Evolutionary conservation across 1,140 invertebrate genomes (phyloP), one percentile per base, ranked within the genome.

Genomic region (Papilio xuthus): DNA sequence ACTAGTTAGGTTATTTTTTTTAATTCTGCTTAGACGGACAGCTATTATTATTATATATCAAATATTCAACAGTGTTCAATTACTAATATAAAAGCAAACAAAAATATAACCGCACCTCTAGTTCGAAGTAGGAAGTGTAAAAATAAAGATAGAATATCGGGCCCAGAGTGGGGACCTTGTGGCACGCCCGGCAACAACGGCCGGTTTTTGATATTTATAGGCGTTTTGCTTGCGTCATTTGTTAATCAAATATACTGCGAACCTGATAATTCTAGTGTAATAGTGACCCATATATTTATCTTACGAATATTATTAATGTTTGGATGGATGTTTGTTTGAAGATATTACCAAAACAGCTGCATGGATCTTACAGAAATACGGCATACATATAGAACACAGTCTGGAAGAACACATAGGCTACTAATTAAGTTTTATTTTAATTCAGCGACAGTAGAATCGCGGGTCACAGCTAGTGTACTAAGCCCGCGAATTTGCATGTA

Each of bases 111-210:
- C 20, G 20, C 42, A 15, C 71, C 20, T 42, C 41, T 73, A 42
- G 9, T 37, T n/a, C n/a, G 42, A 47, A 73, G 71, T 73, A 73
- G 71, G 71, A 73, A 73, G 71, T 73, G 23, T 42, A 73, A 73
- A 73, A 73, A 73, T 73, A 73, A 73, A 69, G 67, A 69, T 69
- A 69, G 13, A 42, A n/a, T 28, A 73, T 47, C 71, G 41, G 42
- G 4, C 41, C 37, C 41, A 41, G 37, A 10, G 20, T 12, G 10
- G 41, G n/a, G 18, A 73, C 71, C 71, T 73, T 73, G 71, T 28
- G 71, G 20, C 20, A 50, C 71, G 71, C 71, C 71, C 20, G 42
- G 71, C 42, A 73, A 73, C 32, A n/a, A 42, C 71, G 7, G 71
- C 70, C 37, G 41, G 37, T 44, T 69, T 20, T 15, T 20, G 13